These are phyloP conservation scores for Sebastes steindachneri DNA, from an alignment of 2,797 vertebrate species.

Conservation along the genomic window DNA sequence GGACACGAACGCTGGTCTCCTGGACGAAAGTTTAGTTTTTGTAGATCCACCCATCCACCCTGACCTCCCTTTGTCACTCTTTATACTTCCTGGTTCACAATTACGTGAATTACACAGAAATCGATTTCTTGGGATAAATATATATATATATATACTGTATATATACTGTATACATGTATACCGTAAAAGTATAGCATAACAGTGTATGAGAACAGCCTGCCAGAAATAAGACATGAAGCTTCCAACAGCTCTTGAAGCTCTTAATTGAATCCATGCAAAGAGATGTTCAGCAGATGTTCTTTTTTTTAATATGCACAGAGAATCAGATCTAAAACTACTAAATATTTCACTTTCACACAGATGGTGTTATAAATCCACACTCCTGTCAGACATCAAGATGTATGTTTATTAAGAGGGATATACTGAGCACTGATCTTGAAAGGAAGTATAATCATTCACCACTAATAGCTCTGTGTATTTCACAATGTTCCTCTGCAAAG, in stretches of 20 bases:
- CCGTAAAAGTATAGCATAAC: no score
- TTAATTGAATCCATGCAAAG: constrained; percentile 29
- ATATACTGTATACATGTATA: no score
- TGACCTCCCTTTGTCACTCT: no score
- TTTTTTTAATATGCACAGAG: neutral
- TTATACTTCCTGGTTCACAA: no score
- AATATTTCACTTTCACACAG: neutral
- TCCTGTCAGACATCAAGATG: neutral
- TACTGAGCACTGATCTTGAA: neutral
- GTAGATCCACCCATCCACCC: no score
- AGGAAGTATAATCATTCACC: neutral
- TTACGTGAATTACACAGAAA: no score
- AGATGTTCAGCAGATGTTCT: constrained; percentile 52
- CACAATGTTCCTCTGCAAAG: neutral
- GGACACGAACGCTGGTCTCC: no score
- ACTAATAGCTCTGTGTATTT: neutral
- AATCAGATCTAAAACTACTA: neutral
- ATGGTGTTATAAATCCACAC: constrained; percentile 2
- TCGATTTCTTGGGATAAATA: no score
- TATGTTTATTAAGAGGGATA: constrained; percentile 2
- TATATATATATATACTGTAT: no score
- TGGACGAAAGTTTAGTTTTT: no score
- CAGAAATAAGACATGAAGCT: constrained; percentile 8
- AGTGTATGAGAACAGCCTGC: no score
- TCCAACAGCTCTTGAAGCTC: neutral